Evolutionary conservation across 2,888 invertebrate genomes (phyloP), one percentile per base, ranked within the genome.

Genomic region (Acholoe squamosa): DNA sequence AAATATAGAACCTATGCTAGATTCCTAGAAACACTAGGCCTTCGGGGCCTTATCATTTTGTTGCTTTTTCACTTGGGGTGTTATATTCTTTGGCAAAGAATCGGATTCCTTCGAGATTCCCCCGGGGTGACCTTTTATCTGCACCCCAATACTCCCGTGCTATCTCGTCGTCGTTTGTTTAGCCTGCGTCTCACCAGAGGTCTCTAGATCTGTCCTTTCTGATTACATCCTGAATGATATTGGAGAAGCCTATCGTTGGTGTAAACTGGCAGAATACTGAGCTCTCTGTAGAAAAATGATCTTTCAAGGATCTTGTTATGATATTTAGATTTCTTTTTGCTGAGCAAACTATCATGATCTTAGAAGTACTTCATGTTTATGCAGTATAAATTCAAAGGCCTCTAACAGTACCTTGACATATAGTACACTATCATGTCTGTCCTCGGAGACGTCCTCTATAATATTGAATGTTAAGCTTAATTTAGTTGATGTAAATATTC

Each of bases 81-180:
- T 71, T 71, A 71, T 71, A 71, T n/a, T 71, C 71, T 71, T 71
- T 71, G 71, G 71, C 71, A 71, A 14, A 28, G 71, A 71, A 28
- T 28, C 71, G 28, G 71, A 28, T 71, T 71, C 71, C 71, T 28
- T 28, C 14, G 28, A 16, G 71, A 71, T 71, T 28, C 28, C 71
- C 71, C 16, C 3, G 71, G 71, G 71, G 28, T 28, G 14, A 14
- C 25, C 28, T 71, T 28, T 71, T 71, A n/a, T 71, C 71, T 28
- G 71, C 71, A 71, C 25, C 16, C 31, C 31, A 28, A 25, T 71
- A 28, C 25, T 14, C 19, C 31, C 71, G n/a, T 25, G 28, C 5
- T 71, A 71, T 71, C 28, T 71, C 1, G 28, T 5, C 71, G 14
- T 5, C 25, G 71, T 71, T 71, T 71, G 71, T 71, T 71, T 71